phyloP scores from a whole-genome alignment of 2,888 invertebrate genomes.

The Abrostola tripartita region DNA sequence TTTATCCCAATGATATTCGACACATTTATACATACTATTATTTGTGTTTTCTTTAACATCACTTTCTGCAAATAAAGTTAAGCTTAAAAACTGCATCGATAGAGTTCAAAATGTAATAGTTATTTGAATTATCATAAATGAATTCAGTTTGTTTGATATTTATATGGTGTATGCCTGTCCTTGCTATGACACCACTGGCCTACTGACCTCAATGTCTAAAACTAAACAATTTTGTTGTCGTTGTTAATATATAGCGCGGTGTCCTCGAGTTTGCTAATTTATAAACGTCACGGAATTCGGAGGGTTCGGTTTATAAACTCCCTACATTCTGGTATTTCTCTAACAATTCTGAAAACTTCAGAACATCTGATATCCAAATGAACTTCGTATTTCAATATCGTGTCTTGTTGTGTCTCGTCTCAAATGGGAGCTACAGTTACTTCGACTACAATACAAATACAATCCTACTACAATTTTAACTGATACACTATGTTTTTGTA shows the following conservation, averaged over 20 bases:
- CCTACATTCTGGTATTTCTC: too few species aligned
- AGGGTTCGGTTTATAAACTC: constrained; percentile 6
- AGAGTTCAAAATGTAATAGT: constrained; percentile 27
- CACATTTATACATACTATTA: constrained; percentile 32
- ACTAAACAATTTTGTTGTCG: constrained; percentile 46
- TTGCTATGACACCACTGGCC: constrained; percentile 54
- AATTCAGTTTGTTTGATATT: constrained; percentile 38
- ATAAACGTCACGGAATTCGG: constrained; percentile 36
- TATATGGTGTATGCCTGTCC: constrained; percentile 52
- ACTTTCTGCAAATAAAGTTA: constrained; percentile 1
- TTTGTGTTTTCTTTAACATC: constrained; percentile 28
- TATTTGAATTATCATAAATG: constrained; percentile 6
- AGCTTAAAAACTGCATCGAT: constrained; percentile 11
- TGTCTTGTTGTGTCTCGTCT: too few species aligned
- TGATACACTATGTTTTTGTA: too few species aligned
- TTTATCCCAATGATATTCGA: constrained; percentile 38
- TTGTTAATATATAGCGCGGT: constrained; percentile 49
- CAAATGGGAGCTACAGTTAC: too few species aligned
- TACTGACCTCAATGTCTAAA: constrained; percentile 52
- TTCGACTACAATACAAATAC: too few species aligned
- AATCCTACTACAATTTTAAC: too few species aligned
- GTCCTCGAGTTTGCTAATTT: constrained; percentile 34
- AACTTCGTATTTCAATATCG: too few species aligned
- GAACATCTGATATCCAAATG: too few species aligned
- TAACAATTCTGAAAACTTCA: too few species aligned